Evolutionary conservation across 1,140 invertebrate genomes (phyloP).

Genomic region (Drosophila mayri): DNA sequence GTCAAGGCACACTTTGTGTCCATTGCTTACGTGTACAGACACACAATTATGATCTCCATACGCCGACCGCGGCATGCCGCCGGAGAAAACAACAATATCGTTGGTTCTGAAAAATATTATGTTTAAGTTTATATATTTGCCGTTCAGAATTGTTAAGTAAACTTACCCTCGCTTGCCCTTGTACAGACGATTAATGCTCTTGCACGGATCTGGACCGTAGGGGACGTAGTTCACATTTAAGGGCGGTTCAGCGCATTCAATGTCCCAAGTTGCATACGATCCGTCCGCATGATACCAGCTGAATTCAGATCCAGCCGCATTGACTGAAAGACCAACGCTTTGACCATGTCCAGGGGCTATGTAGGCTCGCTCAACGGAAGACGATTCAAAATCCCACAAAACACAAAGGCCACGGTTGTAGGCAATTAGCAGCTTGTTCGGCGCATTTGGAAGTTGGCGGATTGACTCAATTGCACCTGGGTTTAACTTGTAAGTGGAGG

Average conservation of each 20-base stretch:
- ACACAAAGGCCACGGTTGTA: slow-evolving; percentile 97
- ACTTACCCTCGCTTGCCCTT: slow-evolving; percentile 72
- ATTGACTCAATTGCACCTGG: slow-evolving; percentile 97
- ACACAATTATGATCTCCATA: slow-evolving; percentile 97
- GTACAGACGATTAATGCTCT: slow-evolving; percentile 91
- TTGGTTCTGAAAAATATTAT: slow-evolving; percentile 57
- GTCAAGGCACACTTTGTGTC: slow-evolving; percentile 94
- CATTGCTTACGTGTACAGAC: slow-evolving; percentile 90
- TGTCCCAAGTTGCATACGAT: slow-evolving; percentile 93
- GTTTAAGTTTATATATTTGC: neutral
- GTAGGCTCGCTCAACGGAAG: slow-evolving; percentile 90
- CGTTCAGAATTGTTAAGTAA: neutral
- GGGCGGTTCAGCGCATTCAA: slow-evolving; percentile 87
- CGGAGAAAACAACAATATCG: slow-evolving; percentile 87
- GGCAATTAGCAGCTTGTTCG: slow-evolving; percentile 94
- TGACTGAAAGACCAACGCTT: slow-evolving; percentile 92
- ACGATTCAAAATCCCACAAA: slow-evolving; percentile 93
- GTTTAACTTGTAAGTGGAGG: slow-evolving; percentile 97
- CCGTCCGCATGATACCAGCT: slow-evolving; percentile 98
- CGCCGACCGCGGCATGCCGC: slow-evolving; percentile 96
- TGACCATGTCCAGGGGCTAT: slow-evolving; percentile 96
- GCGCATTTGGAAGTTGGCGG: slow-evolving; percentile 92
- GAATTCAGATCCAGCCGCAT: slow-evolving; percentile 89
- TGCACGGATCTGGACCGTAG: slow-evolving; percentile 98
- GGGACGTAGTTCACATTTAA: slow-evolving; percentile 91